Evolutionary conservation across 2,797 vertebrate species (phyloP).

Genomic region (Ispidina lecontei): DNA sequence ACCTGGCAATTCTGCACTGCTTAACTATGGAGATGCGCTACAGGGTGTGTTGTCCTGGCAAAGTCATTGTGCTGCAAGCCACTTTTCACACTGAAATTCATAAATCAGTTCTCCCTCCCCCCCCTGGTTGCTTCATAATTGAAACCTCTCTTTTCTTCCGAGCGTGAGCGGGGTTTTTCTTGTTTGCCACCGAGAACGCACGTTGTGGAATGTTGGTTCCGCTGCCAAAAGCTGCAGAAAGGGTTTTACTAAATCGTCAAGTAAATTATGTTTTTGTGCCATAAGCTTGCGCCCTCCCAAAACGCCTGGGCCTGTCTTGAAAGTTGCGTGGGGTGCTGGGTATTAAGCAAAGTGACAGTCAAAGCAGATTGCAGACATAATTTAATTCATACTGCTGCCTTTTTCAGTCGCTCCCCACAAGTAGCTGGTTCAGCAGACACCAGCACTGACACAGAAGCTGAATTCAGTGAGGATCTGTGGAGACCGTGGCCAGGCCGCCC

Average conservation of each 20-base stretch:
- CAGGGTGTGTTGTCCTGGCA: conserved; percentile 36
- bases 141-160: background rate
- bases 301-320: background rate
- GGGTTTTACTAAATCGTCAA: background rate
- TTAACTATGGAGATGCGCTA: background rate
- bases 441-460: background rate
- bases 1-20: conserved; percentile 41
- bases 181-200: background rate
- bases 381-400: background rate
- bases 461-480: background rate
- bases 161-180: background rate
- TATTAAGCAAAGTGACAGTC: conserved; percentile 20
- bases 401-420: background rate
- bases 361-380: conserved; percentile 16
- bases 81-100: background rate
- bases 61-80: conserved; percentile 38
- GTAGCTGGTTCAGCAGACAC: background rate
- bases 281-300: background rate
- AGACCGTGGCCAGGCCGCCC: background rate
- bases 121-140: background rate
- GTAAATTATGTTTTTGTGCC: background rate
- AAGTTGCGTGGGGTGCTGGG: background rate
- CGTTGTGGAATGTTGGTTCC: background rate
- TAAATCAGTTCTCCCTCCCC: background rate
- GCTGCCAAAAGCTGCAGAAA: background rate